Conservation (phyloP, 2,888 invertebrate genomes). For the Eupithecia dodoneata region DNA sequence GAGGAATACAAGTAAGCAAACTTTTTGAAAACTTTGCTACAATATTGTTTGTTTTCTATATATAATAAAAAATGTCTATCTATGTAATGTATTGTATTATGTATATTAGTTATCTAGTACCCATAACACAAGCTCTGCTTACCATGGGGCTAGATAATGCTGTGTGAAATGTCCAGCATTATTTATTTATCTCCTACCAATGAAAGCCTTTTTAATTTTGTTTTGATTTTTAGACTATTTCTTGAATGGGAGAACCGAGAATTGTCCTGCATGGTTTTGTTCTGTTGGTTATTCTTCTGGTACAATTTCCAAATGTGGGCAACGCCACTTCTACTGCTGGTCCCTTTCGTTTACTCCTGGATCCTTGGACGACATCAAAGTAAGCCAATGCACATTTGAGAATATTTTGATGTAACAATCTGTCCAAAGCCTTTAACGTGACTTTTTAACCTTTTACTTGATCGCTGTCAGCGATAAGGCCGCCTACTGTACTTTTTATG, state of each 20-base stretch:
- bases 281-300: slow-evolving; percentile 70
- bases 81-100: too few relatives aligned
- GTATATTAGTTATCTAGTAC: too few relatives aligned
- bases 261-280: slow-evolving; percentile 54
- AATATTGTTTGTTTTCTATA: background rate
- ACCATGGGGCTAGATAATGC: too few relatives aligned
- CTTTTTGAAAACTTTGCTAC: background rate
- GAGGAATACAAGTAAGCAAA: slow-evolving; percentile 66
- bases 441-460: too few relatives aligned
- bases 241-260: slow-evolving; percentile 76
- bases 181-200: background rate
- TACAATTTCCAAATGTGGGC: slow-evolving; percentile 65
- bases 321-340: slow-evolving; percentile 60
- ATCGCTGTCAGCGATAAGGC: too few relatives aligned
- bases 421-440: too few relatives aligned
- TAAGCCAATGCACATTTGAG: slow-evolving; percentile 41
- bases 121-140: too few relatives aligned
- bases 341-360: slow-evolving; percentile 64
- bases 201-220: background rate
- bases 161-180: too few relatives aligned
- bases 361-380: slow-evolving; percentile 55
- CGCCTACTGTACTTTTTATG: too few relatives aligned
- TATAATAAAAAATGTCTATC: too few relatives aligned
- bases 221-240: slow-evolving; percentile 54
- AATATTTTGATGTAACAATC: background rate